Conservation (phyloP, 2,888 invertebrate species). For the Eupelmus urozonus region DNA sequence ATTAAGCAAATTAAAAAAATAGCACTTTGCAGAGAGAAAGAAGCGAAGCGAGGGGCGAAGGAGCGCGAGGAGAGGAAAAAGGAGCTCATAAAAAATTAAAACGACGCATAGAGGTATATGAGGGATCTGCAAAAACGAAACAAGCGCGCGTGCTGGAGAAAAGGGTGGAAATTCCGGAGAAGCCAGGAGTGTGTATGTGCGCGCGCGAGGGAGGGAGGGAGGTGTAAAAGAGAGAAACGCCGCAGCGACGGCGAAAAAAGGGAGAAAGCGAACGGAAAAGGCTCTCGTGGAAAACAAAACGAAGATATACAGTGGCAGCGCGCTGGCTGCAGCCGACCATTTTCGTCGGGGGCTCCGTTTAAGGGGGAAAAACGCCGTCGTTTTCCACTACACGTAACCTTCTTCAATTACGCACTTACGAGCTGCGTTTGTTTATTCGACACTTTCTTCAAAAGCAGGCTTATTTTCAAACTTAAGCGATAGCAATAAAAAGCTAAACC, state of each 20-base stretch:
- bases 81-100: conserved; percentile 31
- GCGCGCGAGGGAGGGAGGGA: neutral
- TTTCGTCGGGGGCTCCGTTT: too few species aligned
- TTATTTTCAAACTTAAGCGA: neutral
- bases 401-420: too few species aligned
- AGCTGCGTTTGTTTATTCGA: too few species aligned
- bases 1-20: too few species aligned
- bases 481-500: too few species aligned
- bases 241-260: neutral
- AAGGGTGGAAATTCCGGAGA: neutral
- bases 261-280: neutral
- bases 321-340: neutral
- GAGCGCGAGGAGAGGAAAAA: neutral
- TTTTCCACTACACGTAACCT: too few species aligned
- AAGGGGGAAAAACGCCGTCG: too few species aligned
- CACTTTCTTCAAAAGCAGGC: neutral
- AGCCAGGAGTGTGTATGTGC: too few species aligned
- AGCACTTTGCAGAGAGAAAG: too few species aligned
- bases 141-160: neutral
- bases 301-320: neutral
- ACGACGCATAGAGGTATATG: neutral
- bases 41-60: too few species aligned
- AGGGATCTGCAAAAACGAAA: conserved; percentile 20
- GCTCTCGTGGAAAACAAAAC: neutral
- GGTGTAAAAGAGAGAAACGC: neutral